Conservation (phyloP, 1,140 invertebrate species). For the Hylaeus volcanicus region DNA sequence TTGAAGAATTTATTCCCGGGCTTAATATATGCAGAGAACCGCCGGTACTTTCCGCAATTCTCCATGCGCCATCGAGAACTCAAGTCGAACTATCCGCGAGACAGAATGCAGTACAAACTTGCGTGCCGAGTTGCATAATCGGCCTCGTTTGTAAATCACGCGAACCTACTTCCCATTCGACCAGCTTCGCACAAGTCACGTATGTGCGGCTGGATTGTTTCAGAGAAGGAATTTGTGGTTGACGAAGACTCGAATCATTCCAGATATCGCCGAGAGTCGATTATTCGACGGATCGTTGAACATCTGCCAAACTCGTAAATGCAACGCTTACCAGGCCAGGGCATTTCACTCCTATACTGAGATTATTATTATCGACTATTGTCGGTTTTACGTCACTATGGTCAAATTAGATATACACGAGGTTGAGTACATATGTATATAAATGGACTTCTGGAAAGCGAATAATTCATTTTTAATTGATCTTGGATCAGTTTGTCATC, state of each 20-base stretch:
- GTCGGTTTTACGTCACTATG: too few relatives aligned
- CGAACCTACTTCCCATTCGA: slow-evolving; percentile 17
- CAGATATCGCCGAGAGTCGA: background rate
- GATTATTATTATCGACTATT: too few relatives aligned
- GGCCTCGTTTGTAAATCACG: slow-evolving; percentile 37
- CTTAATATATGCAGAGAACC: too few relatives aligned
- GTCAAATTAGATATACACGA: too few relatives aligned
- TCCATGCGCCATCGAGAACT: background rate
- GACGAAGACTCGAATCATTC: background rate
- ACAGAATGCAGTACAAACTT: background rate
- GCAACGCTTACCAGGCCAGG: too few relatives aligned
- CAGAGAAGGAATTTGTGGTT: background rate
- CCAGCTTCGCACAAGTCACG: background rate
- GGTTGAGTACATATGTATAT: too few relatives aligned
- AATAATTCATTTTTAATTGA: too few relatives aligned
- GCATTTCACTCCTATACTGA: too few relatives aligned
- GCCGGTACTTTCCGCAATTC: background rate
- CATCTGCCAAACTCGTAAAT: background rate
- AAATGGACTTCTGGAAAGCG: too few relatives aligned
- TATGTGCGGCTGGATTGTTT: background rate
- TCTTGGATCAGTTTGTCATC: too few relatives aligned
- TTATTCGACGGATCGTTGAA: slow-evolving; percentile 2
- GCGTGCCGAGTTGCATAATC: slow-evolving; percentile 29
- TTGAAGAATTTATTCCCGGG: too few relatives aligned
- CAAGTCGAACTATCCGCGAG: background rate